Base-by-base conservation (phyloP, 2,797 vertebrate species). In the Odontamblyopus rebecca region DNA sequence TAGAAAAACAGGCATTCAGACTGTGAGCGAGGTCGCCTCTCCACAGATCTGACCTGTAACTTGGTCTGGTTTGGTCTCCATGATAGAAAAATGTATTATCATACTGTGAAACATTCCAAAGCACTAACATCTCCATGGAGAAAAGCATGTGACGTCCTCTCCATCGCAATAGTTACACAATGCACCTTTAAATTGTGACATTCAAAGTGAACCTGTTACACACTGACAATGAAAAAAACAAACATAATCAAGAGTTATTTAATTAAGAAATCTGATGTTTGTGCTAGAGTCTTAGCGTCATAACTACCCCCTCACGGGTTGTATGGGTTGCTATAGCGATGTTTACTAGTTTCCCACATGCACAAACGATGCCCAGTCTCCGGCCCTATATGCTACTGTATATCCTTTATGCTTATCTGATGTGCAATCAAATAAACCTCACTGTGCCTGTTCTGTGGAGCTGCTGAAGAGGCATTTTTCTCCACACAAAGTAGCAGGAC, bases 391-490 rank as follows among this genome's bases (percentile, higher is more conserved):
- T 72, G 23, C 23, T 23, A 23, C 23, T 23, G 23, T 23, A 23
- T 23, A 23, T 23, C 23, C 23, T 23, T 23, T 44, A 66, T 69
- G 19, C n/a, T 44, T 61, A 59, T n/a, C 66, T 74, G 57, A 35
- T 29, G 51, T 2, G 3, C 54, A 70, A 79, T 72, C 75, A 80
- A 71, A 81, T 77, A 67, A 80, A 59, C 76, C 65, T 4, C 72
- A 41, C 38, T 59, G 61, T 77, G 68, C 72, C 13, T 0, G 67
- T 78, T 79, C 75, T 44, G 61, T 62, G 38, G 54, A 15, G 68
- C 67, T 78, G 76, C 75, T 71, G 71, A 80, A 67, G 69, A 27
- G 12, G 67, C 57, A 62, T 73, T 81, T 78, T 76, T 63, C 48
- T 59, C 38, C 26, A 26, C 63, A 66, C 64, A 69, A 59, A 63